Percentiles rank a stretch among this genome's conserved stretches.
Conservation (phyloP, 2,888 invertebrate genomes). For the Drosophila falleni region DNA sequence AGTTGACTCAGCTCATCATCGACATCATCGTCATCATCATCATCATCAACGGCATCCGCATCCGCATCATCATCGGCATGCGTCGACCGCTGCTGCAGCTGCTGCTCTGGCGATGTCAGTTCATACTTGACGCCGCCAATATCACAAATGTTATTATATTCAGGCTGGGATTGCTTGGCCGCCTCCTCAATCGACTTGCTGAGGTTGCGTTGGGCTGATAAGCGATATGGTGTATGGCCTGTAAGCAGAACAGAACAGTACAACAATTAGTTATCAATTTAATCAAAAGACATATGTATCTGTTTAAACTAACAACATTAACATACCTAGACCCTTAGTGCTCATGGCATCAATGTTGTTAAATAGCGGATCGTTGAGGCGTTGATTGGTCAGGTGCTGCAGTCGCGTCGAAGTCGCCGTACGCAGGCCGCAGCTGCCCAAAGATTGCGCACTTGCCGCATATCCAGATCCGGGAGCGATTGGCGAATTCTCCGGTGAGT, state of each 20-base stretch:
- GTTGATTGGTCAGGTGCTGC: conserved; percentile 67
- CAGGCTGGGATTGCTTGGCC: conserved; percentile 77
- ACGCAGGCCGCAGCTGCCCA: conserved; percentile 49
- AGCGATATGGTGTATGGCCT: conserved; percentile 79
- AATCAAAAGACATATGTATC: not conserved
- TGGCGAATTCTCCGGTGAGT: conserved; percentile 86
- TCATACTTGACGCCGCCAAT: conserved; percentile 67
- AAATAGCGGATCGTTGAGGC: conserved; percentile 87
- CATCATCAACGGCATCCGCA: conserved; percentile 37
- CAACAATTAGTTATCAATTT: not conserved
- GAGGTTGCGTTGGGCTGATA: conserved; percentile 85
- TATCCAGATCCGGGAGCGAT: conserved; percentile 77
- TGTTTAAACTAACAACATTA: conserved; percentile 14
- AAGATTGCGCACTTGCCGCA: conserved; percentile 17
- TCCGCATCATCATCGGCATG: conserved; percentile 27
- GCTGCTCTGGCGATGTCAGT: conserved; percentile 61
- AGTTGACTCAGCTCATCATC: conserved; percentile 66
- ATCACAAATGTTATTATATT: conserved; percentile 80
- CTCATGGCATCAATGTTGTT: conserved; percentile 87
- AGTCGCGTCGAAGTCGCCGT: conserved; percentile 73
- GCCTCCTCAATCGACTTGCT: conserved; percentile 85
- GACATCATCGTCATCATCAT: conserved; percentile 60
- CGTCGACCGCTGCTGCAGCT: conserved; percentile 38
- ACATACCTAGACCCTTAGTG: conserved; percentile 86
- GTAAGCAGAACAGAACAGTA: not conserved